A percentile compares a stretch with the other conserved stretches of the same genome.
These are phyloP conservation scores for Sebastes dallii DNA, from an alignment of 2,797 vertebrate genomes.

Conservation along the genomic window DNA sequence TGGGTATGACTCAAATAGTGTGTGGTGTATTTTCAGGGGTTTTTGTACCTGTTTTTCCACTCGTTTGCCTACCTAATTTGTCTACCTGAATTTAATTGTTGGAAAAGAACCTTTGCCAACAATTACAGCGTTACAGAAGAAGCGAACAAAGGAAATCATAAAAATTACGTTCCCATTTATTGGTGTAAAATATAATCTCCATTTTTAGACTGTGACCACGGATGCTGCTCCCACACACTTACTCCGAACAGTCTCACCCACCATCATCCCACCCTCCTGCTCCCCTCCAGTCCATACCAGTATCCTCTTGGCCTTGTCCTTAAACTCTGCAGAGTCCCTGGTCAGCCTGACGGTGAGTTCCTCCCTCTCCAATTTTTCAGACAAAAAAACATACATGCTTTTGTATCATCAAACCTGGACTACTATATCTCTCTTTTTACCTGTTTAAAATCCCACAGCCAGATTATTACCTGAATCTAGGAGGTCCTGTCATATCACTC, in stretches of 20 bases:
- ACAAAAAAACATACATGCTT: too few relatives aligned
- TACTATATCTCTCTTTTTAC: too few relatives aligned
- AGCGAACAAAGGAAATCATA: background rate
- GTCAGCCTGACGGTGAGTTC: conserved; percentile 74
- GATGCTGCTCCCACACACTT: background rate
- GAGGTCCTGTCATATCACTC: too few relatives aligned
- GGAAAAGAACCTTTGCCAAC: background rate
- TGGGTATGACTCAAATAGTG: conserved; percentile 10
- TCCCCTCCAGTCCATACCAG: conserved; percentile 64
- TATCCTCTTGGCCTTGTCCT: conserved; percentile 75
- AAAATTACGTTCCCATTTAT: background rate
- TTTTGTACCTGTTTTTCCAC: background rate
- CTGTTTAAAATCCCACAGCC: too few relatives aligned
- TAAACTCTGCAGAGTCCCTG: conserved; percentile 54
- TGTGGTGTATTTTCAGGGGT: background rate
- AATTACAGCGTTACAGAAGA: background rate
- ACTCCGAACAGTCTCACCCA: background rate
- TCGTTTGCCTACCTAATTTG: background rate
- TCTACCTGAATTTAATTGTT: background rate
- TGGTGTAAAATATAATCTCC: background rate
- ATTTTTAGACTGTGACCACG: background rate
- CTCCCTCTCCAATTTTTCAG: conserved; percentile 64
- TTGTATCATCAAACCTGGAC: too few relatives aligned
- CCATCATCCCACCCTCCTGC: background rate
- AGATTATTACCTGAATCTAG: too few relatives aligned